A percentile compares a stretch with the other conserved stretches of the same genome.
Evolutionary conservation across 2,888 invertebrate species (phyloP).

Genomic region (Glyphotaelius pellucidus): DNA sequence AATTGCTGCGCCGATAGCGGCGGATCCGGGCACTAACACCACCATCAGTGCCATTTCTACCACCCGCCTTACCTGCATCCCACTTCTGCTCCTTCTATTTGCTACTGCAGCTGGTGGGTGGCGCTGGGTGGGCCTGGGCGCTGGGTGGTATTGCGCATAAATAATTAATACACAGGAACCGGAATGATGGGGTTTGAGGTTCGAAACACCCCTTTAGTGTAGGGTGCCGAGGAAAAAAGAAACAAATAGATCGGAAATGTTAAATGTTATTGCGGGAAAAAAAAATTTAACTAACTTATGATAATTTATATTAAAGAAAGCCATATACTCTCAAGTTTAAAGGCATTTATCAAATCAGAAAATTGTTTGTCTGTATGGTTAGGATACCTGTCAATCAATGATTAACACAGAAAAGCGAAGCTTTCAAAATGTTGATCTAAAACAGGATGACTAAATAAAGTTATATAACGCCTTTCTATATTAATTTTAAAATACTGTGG

Average conservation of each 20-base stretch:
- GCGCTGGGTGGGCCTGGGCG: not conserved
- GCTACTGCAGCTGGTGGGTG: constrained; percentile 21
- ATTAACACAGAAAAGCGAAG: no score
- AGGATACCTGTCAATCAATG: no score
- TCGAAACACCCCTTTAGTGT: not conserved
- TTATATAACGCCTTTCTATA: no score
- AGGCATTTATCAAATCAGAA: no score
- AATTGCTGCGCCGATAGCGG: constrained; percentile 53
- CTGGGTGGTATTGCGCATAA: constrained; percentile 60
- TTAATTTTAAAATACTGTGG: no score
- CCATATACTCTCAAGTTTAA: no score
- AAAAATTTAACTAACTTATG: no score
- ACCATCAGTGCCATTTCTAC: not conserved
- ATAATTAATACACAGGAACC: constrained; percentile 62
- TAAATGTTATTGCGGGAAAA: not conserved
- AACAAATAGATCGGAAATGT: not conserved
- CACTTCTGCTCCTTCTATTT: not conserved
- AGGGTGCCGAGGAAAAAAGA: constrained; percentile 10
- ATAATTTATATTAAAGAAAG: no score
- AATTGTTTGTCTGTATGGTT: no score
- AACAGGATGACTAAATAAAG: no score
- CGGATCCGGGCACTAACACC: not conserved
- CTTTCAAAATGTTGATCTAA: no score
- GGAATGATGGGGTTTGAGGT: constrained; percentile 12
- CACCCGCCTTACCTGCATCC: not conserved